A percentile compares a stretch with the other conserved stretches of the same genome.
Evolutionary conservation across 2,888 invertebrate species (phyloP).

Genomic region (Autographa pulchrina): DNA sequence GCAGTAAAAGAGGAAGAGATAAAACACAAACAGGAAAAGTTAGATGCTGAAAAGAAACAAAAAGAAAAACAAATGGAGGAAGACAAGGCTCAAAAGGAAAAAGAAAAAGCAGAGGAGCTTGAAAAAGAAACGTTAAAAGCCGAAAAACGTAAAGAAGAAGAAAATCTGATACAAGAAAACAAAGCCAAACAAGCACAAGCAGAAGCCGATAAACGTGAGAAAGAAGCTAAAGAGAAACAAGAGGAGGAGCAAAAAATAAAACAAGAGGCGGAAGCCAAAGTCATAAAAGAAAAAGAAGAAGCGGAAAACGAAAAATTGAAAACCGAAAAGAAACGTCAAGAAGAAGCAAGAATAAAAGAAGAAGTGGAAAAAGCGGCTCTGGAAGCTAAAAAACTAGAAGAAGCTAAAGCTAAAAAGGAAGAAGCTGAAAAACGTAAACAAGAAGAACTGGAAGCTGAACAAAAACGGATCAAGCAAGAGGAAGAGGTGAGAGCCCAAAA

Average conservation of each 20-base stretch:
- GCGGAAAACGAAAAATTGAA: neutral
- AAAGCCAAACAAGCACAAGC: neutral
- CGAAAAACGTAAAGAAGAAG: conserved; percentile 11
- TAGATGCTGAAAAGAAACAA: neutral
- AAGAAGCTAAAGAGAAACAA: no score
- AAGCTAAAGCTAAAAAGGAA: neutral
- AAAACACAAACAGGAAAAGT: neutral
- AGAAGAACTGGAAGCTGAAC: conserved; percentile 23
- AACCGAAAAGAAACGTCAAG: neutral
- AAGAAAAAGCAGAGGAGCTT: neutral
- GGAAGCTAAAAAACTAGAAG: neutral
- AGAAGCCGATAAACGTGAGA: neutral
- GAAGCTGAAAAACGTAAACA: no score
- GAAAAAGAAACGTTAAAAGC: conserved; percentile 25
- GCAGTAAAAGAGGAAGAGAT: conserved; percentile 16
- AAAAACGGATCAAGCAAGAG: neutral
- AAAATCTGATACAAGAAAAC: neutral
- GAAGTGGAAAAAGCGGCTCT: conserved; percentile 14
- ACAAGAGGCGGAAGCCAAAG: neutral
- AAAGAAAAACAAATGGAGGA: neutral
- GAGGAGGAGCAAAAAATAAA: neutral
- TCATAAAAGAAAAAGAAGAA: neutral
- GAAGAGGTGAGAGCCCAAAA: neutral
- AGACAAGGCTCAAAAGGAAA: conserved; percentile 10
- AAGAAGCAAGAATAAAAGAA: conserved; percentile 12